Evolutionary conservation across 2,888 invertebrate genomes (phyloP).

Genomic region (Trissolcus brochymenae): DNA sequence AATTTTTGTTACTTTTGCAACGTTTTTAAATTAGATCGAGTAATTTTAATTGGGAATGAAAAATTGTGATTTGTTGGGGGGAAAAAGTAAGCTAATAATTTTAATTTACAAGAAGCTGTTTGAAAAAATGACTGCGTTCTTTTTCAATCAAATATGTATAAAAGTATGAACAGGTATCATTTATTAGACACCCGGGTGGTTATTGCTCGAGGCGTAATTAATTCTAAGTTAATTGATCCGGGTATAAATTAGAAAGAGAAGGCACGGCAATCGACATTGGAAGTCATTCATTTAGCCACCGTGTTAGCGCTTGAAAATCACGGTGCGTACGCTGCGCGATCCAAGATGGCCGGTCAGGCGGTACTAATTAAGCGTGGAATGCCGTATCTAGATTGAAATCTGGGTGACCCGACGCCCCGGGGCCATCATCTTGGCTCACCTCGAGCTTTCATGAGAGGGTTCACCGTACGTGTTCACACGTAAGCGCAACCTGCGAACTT

Average conservation of each 20-base stretch:
- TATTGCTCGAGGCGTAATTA: slow-evolving; percentile 49
- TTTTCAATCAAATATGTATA: slow-evolving; percentile 26
- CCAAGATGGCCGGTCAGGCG: slow-evolving; percentile 71
- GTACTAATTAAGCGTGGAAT: slow-evolving; percentile 76
- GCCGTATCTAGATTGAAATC: slow-evolving; percentile 77
- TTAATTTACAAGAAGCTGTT: slow-evolving; percentile 28
- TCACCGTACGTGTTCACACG: slow-evolving; percentile 59
- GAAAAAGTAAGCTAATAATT: slow-evolving; percentile 5
- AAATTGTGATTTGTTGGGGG: slow-evolving; percentile 5
- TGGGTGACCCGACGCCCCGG: slow-evolving; percentile 75
- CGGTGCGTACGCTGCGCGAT: slow-evolving; percentile 48
- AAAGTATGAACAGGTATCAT: slow-evolving; percentile 18
- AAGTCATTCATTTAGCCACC: slow-evolving; percentile 53
- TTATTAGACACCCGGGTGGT: slow-evolving; percentile 38
- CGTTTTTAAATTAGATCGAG: too few relatives aligned
- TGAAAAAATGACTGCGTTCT: slow-evolving; percentile 21
- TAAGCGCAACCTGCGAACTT: slow-evolving; percentile 16
- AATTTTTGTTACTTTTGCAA: too few relatives aligned
- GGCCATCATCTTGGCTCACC: slow-evolving; percentile 72
- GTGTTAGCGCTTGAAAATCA: slow-evolving; percentile 48
- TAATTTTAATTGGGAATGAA: not conserved
- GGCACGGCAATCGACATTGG: slow-evolving; percentile 55
- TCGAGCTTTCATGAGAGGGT: slow-evolving; percentile 60
- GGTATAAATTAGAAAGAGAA: slow-evolving; percentile 55
- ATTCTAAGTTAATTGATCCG: slow-evolving; percentile 56